These are phyloP conservation scores for Bombus difficillimus DNA, from an alignment of 1,140 invertebrate species.

Conservation along the genomic window DNA sequence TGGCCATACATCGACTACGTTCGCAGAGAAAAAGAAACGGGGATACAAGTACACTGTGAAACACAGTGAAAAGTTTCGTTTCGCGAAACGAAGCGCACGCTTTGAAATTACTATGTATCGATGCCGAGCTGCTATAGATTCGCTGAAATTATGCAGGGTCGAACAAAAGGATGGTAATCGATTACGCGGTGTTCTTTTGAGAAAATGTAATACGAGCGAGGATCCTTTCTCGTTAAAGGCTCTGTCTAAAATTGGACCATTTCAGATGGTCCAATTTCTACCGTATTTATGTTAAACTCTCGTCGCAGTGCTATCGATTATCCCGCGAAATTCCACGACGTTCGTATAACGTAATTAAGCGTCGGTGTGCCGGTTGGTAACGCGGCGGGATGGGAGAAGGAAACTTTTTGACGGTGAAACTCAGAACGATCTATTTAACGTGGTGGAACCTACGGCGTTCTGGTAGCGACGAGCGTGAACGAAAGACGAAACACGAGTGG, in stretches of 20 bases:
- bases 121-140: constrained; percentile 20
- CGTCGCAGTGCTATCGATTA: background rate
- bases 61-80: background rate
- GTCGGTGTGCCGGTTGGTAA: background rate
- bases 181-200: background rate
- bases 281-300: no score
- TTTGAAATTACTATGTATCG: constrained; percentile 23
- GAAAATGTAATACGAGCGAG: no score
- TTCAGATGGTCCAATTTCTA: no score
- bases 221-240: no score
- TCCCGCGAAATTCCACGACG: background rate
- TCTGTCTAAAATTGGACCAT: no score
- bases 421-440: constrained; percentile 30
- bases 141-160: constrained; percentile 20
- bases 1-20: background rate
- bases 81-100: background rate
- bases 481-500: constrained; percentile 37
- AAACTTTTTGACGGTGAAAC: constrained; percentile 28
- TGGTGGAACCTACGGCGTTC: background rate
- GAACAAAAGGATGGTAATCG: background rate
- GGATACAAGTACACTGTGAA: constrained; percentile 2
- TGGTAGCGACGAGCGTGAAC: background rate
- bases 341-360: constrained; percentile 9
- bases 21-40: constrained; percentile 30
- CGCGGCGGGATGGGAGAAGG: background rate